A percentile compares a stretch with the other conserved stretches of the same genome.
Evolutionary conservation across 2,888 invertebrate species (phyloP).

Genomic region (Dromius quadrimaculatus): DNA sequence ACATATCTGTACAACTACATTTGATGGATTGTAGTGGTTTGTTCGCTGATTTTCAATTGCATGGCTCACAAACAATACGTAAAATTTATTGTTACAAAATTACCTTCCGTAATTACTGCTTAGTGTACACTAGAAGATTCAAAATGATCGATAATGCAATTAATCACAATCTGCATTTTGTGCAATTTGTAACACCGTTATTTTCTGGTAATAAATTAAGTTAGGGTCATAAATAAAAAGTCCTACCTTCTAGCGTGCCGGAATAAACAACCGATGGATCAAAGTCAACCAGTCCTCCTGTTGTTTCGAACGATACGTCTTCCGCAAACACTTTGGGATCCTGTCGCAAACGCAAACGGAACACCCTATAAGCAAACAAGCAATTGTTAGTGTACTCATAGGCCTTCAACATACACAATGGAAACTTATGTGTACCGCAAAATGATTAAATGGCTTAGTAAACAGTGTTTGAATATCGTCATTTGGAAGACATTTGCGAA

Average conservation of each 20-base stretch:
- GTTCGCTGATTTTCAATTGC: no score
- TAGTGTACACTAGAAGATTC: no score
- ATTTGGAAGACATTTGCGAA: not conserved
- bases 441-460: not conserved
- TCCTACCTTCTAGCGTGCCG: constrained; percentile 82
- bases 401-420: constrained; percentile 39
- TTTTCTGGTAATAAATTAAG: no score
- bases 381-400: constrained; percentile 56
- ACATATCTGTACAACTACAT: no score
- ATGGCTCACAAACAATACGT: no score
- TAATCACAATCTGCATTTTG: no score
- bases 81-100: no score
- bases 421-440: constrained; percentile 4
- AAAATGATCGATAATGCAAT: no score
- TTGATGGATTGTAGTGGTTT: no score
- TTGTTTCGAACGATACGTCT: constrained; percentile 82
- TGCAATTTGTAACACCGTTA: no score
- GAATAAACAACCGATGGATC: constrained; percentile 81
- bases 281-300: constrained; percentile 76
- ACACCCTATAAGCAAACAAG: constrained; percentile 72
- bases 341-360: constrained; percentile 79
- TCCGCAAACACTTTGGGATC: constrained; percentile 82
- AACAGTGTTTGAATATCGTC: not conserved
- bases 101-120: no score
- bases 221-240: no score